phyloP scores from a whole-genome alignment of 2,113 vertebrate species.

The Melanostigma gelatinosum region DNA sequence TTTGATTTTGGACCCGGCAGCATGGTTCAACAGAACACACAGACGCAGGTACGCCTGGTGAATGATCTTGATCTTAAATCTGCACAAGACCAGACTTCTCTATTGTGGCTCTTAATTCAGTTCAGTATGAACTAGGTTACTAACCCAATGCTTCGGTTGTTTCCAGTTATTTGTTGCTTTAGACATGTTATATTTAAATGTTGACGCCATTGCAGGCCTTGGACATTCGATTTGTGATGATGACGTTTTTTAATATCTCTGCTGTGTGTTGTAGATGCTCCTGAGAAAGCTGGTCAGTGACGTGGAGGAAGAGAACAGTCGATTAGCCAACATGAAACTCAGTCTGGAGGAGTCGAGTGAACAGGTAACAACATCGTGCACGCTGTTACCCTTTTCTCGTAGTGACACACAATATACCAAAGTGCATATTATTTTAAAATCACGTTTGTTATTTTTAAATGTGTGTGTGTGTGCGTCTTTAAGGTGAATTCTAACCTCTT shows the following conservation, averaged over 20 bases:
- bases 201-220: background rate
- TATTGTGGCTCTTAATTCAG: background rate
- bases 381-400: background rate
- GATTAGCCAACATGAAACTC: conserved; percentile 73
- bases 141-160: background rate
- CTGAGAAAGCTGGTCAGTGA: conserved; percentile 78
- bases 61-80: background rate
- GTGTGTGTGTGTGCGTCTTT: conserved; percentile 24
- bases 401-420: background rate
- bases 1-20: conserved; percentile 84
- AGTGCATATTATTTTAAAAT: background rate
- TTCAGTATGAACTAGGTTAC: background rate
- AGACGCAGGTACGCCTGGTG: conserved; percentile 86
- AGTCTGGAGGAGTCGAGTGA: conserved; percentile 80
- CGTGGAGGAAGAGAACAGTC: conserved; percentile 82
- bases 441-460: background rate
- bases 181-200: background rate
- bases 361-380: conserved; percentile 68
- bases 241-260: background rate
- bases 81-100: background rate
- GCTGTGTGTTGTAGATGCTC: conserved; percentile 69
- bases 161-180: background rate
- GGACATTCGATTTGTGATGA: background rate
- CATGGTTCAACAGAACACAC: conserved; percentile 85
- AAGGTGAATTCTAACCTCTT: conserved; percentile 79